Evolutionary conservation across 2,888 invertebrate genomes (phyloP), one percentile per base, ranked within the genome.

Genomic region (Aphidoletes aphidimyza): DNA sequence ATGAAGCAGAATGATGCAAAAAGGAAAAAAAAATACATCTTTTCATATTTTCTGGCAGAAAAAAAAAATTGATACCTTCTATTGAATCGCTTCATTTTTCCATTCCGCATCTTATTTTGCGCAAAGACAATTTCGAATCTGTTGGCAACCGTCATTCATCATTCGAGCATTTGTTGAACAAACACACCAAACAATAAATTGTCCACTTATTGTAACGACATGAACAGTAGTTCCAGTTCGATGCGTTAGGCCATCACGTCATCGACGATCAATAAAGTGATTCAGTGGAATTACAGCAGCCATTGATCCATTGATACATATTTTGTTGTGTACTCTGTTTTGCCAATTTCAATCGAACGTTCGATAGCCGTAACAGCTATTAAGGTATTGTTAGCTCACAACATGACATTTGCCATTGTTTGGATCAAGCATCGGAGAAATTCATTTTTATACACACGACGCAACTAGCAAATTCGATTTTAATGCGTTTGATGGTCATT

Each of bases 361-460:
- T 69, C 69, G 69, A 69, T 69, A n/a, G 69, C 34, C 69, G 69
- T 69, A 69, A 69, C 69, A 69, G 69, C 69, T 69, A 69, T 69
- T 69, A 69, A 26, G 69, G 42, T 30, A 69, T 69, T 69, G 69
- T 69, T 69, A 11, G 14, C 26, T 69, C 69, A 69, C 69, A 34
- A 34, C 69, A n/a, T 69, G 69, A 69, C 11, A 30, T 69, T n/a
- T 30, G 0, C 30, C 34, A 69, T 30, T 69, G 30, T 30, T 26
- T 34, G 69, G 8, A 9, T 9, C 30, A 30, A 1, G 14, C 34
- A 14, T 22, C 22, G 6, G 3, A 30, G 8, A 69, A 17, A 69
- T 30, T 9, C 14, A 14, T 42, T 42, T 42, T 42, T 42, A n/a
- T 54, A 54, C 1, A 69, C 30, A 42, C 69, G 69, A n/a, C 2